These are phyloP conservation scores for Crotalus viridis DNA, from an alignment of 2,113 vertebrate species.

Conservation along the genomic window DNA sequence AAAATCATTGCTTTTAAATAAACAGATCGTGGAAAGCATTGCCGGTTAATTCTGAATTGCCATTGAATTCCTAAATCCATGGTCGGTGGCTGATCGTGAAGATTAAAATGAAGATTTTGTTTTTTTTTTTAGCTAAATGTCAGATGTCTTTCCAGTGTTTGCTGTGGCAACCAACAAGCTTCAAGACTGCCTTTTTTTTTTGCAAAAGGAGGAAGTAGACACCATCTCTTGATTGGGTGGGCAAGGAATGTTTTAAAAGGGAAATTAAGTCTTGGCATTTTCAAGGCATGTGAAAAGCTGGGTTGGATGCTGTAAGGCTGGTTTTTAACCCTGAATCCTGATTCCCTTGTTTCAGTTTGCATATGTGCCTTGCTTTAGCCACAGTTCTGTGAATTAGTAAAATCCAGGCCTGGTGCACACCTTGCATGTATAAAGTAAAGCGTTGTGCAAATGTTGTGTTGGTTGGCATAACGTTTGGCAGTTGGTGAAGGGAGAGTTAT, in stretches of 20 bases:
- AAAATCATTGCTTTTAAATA: background rate
- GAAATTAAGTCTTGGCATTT: background rate
- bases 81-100: slow-evolving; percentile 45
- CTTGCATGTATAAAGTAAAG: rapidly evolving
- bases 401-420: background rate
- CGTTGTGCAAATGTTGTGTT: background rate
- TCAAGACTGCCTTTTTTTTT: background rate
- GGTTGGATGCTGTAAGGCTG: background rate
- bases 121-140: slow-evolving; percentile 36
- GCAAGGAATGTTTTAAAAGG: background rate
- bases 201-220: background rate
- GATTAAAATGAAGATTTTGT: slow-evolving; percentile 36
- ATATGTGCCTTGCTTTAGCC: background rate
- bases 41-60: slow-evolving; percentile 32
- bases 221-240: too few relatives aligned
- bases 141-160: background rate
- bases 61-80: slow-evolving; percentile 30
- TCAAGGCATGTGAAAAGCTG: background rate
- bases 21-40: slow-evolving; percentile 15
- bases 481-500: background rate
- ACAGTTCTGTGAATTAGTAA: background rate
- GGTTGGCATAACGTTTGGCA: background rate
- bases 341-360: background rate
- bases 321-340: background rate
- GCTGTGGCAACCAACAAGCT: background rate